These are phyloP conservation scores for Octonoba sinensis DNA, from an alignment of 2,888 invertebrate genomes.

Conservation along the genomic window DNA sequence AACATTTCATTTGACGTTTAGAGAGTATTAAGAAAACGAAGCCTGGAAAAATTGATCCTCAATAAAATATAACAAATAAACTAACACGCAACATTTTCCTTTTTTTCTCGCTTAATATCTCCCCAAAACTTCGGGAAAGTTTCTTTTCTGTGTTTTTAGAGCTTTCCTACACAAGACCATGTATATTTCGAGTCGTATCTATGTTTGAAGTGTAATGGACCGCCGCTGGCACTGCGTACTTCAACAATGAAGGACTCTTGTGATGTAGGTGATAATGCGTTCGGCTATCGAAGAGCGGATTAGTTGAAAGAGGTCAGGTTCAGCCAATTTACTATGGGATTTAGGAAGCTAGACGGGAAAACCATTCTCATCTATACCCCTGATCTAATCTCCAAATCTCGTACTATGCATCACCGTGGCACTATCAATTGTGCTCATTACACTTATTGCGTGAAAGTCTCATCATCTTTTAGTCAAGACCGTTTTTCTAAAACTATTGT, in stretches of 20 bases:
- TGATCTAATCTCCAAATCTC: slow-evolving; percentile 38
- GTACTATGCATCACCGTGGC: slow-evolving; percentile 18
- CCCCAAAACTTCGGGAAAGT: slow-evolving; percentile 10
- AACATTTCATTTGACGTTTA: too few relatives aligned
- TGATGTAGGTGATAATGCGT: slow-evolving; percentile 37
- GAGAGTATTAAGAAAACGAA: too few relatives aligned
- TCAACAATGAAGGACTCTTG: slow-evolving; percentile 18
- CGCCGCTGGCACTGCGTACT: neutral
- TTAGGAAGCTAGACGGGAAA: slow-evolving; percentile 21
- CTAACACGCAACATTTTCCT: slow-evolving; percentile 11
- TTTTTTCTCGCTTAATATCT: slow-evolving; percentile 9
- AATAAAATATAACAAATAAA: neutral
- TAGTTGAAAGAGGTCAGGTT: slow-evolving; percentile 26
- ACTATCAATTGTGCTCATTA: slow-evolving; percentile 9
- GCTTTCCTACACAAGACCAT: neutral
- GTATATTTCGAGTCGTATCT: slow-evolving; percentile 5
- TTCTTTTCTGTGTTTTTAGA: neutral
- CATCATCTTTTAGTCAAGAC: slow-evolving; percentile 5
- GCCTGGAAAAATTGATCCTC: too few relatives aligned
- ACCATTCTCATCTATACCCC: slow-evolving; percentile 25
- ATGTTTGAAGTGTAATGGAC: slow-evolving; percentile 1
- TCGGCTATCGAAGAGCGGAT: slow-evolving; percentile 30
- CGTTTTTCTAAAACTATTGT: neutral
- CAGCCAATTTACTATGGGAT: slow-evolving; percentile 51
- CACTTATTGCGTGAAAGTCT: slow-evolving; percentile 12